Base-by-base conservation (phyloP, 2,113 vertebrate genomes). In the Cheirogaleus medius region DNA sequence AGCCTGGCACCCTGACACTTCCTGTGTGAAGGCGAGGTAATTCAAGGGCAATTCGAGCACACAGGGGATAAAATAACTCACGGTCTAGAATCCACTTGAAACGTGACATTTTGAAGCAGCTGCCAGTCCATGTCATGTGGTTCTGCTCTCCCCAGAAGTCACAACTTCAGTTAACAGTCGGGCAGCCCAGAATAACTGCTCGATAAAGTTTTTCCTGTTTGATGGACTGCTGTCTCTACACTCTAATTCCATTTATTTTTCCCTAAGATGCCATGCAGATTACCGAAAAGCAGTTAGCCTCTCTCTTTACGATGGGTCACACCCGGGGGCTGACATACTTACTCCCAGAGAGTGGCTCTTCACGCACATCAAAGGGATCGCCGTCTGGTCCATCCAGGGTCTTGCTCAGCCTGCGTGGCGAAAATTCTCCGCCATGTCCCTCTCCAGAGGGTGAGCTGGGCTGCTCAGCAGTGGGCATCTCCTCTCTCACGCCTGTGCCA, bases 341-440 rank as follows among this genome's bases (percentile, higher is more conserved):
- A 99, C 98, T 98, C 94, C 95, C 97, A 1, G 76, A 42, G 52
- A 84, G 91, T 0, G 90, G 87, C 12, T 98, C 97, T 25, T 95
- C 91, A 39, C 20, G 68, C 17, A 3, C 89, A 54, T 81, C 77
- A 6, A 78, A 74, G 0, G 39, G 91, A 88, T 98, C 96, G 1
- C 83, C 78, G 0, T 97, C 98, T 0, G 15, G 93, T 85, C 93
- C 97, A 37, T 98, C 98, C 68, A 83, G 58, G 29, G 85, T 56
- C 92, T 90, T 95, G 82, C 49, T 96, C 47, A 68, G 15, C 2
- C 66, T 14, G 6, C 4, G 66, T 5, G 68, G 74, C 17, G 85
- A 32, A 63, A 76, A 27, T 2, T 90, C 90, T 0, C 96, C 96
- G 47, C 91, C 78, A 0, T 86, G 88, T 37, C 88, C 96, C n/a